Base-by-base conservation (phyloP, 2,888 invertebrate species). In the Psylliodes chrysocephalus region DNA sequence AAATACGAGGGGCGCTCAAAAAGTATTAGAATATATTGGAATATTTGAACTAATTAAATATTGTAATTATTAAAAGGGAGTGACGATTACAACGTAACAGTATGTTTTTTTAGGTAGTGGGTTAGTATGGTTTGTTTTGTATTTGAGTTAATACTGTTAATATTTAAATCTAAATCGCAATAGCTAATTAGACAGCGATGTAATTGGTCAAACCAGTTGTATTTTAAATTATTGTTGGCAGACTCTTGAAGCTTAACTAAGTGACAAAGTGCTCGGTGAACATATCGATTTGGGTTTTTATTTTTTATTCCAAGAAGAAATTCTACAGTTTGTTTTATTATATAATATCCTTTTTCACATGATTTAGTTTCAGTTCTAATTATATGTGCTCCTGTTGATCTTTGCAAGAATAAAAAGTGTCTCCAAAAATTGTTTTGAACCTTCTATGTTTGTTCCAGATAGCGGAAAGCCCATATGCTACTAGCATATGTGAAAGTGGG, bases 401-500 rank as follows among this genome's bases (percentile, higher is more conserved):
- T 44, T 44, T 44, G 18, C 2, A 44, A n/a, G 5, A 44, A 44
- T 8, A 19, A 12, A n/a, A 44, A 5, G 2, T 44, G 18, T 44
- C 12, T 44, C 44, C 44, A 44, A 18, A 44, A 44, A 18, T 19
- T 2, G 10, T 19, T 44, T 10, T 44, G 18, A 12, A 17, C 12
- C 7, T 12, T 19, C 19, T 44, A 3, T 10, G n/a, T 44, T 18
- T 14, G 44, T 17, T 44, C 44, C 12, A 44, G 19, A 19, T 44
- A 44, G 1, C 44, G 19, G n/a, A 44, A 10, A 18, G 19, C 18
- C 44, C 44, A 44, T 18, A 44, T 19, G n/a, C 44, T 18, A 19
- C 44, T 18, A 6, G 44, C 44, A 44, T 44, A 44, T 18, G 44
- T 44, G n/a, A 44, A 44, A 7, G 44, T 44, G 7, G 18, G 44